phyloP scores from a whole-genome alignment of 2,888 invertebrate genomes.

The Perithous albicinctus region DNA sequence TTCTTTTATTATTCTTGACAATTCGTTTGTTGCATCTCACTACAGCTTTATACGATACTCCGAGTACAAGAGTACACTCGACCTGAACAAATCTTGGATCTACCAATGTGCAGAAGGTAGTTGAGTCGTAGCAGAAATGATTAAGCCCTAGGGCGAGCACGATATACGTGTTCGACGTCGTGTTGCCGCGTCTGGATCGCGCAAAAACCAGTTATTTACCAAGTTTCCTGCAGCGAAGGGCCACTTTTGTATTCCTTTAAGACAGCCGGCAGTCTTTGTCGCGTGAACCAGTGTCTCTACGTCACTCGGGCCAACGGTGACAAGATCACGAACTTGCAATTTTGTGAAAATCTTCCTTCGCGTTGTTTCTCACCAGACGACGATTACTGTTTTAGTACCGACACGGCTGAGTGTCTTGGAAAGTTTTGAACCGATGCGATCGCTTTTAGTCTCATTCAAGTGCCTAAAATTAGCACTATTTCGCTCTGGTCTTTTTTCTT shows the following conservation, averaged over 20 bases:
- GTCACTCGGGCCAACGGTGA: slow-evolving; percentile 32
- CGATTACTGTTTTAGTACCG: not conserved
- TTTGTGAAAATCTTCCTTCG: slow-evolving; percentile 15
- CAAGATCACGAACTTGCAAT: slow-evolving; percentile 43
- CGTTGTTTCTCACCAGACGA: not conserved
- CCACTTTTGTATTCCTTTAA: slow-evolving; percentile 29
- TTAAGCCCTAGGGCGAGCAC: slow-evolving; percentile 53
- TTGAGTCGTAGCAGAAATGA: slow-evolving; percentile 35
- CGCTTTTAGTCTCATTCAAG: not conserved
- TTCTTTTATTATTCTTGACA: not conserved
- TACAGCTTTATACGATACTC: slow-evolving; percentile 25
- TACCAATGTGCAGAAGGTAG: slow-evolving; percentile 29
- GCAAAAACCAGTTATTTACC: slow-evolving; percentile 61
- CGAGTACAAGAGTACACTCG: not conserved
- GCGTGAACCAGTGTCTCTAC: not conserved
- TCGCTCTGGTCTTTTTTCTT: slow-evolving; percentile 1
- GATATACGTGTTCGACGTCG: slow-evolving; percentile 55
- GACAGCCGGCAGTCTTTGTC: slow-evolving; percentile 18
- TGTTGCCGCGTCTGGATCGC: slow-evolving; percentile 34
- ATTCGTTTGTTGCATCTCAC: not conserved
- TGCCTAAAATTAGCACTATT: not conserved
- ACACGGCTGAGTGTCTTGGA: not conserved
- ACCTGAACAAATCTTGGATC: not conserved
- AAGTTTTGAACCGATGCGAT: not conserved
- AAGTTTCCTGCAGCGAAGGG: slow-evolving; percentile 15